phyloP scores from a whole-genome alignment of 2,888 invertebrate species.

The Callimorpha dominula region DNA sequence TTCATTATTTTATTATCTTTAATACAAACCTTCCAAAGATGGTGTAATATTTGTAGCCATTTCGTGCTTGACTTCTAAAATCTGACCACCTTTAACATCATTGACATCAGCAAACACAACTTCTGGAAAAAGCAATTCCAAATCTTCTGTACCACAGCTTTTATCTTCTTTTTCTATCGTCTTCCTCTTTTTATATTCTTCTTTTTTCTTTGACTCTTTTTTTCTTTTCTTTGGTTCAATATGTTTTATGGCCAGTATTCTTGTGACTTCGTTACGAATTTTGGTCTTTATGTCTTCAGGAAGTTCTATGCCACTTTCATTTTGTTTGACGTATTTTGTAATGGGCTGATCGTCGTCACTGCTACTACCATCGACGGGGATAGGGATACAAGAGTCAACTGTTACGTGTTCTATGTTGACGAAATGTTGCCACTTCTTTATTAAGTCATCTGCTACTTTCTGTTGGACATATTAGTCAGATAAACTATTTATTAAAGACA shows the following conservation, averaged over 20 bases:
- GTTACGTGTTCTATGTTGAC: constrained; percentile 57
- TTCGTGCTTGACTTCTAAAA: constrained; percentile 62
- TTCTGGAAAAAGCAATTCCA: constrained; percentile 51
- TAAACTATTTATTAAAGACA: too few species aligned
- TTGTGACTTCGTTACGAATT: constrained; percentile 66
- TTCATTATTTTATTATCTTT: not conserved
- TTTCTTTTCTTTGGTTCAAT: constrained; percentile 39
- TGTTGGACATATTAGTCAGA: constrained; percentile 45
- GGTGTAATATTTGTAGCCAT: constrained; percentile 22
- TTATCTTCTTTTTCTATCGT: constrained; percentile 26
- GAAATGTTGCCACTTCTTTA: constrained; percentile 65
- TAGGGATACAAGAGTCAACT: constrained; percentile 11
- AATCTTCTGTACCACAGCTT: constrained; percentile 9
- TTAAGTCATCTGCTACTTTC: constrained; percentile 67
- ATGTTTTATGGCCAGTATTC: constrained; percentile 53
- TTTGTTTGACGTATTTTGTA: constrained; percentile 68
- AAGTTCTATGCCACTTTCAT: constrained; percentile 67
- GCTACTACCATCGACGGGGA: constrained; percentile 38
- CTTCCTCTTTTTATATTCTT: constrained; percentile 38
- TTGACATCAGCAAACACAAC: constrained; percentile 76
- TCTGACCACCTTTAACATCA: constrained; percentile 56
- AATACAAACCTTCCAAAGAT: constrained; percentile 42
- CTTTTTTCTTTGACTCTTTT: constrained; percentile 28
- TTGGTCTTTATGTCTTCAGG: constrained; percentile 67
- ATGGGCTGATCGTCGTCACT: constrained; percentile 78